Evolutionary conservation across 2,888 invertebrate genomes (phyloP), one percentile per base, ranked within the genome.

Genomic region (Leucophora obtusa): DNA sequence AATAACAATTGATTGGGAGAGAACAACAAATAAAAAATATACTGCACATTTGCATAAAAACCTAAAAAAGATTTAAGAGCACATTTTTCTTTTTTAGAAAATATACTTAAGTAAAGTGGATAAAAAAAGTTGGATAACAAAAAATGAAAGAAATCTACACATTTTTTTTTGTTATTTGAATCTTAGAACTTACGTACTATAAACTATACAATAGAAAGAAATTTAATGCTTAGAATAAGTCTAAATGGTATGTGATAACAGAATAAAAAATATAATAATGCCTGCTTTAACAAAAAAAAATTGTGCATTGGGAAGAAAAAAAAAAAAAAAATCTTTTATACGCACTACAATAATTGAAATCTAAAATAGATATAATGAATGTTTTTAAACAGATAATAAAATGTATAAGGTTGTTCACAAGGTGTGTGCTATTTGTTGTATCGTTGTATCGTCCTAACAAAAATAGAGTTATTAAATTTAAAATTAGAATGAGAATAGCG

Each of bases 41-140:
- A 15, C 58, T 73, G 58, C 54, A 72, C 50, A 72, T 76, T 80
- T 80, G 71, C 79, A 80, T 76, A 72, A 69, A 70, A 75, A 62
- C 71, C 71, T 68, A 72, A 28, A 62, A 71, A 65, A 71, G 79
- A 80, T 80, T 80, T 75, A 68, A 75, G 58, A 71, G 68, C 47
- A 75, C 72, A 80, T 63, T 76, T 76, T 60, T 66, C 47, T 17
- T 17, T 8, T 17, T 11, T 1, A 9, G 50, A 43, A 66, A 69
- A 56, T 58, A 79, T 70, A 70, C 79, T 79, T 66, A 74, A 79
- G 66, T 62, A 62, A 71, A 79, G 79, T 79, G 79, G 60, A 75
- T 75, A 60, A 66, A 60, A 66, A 28, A 79, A 58, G 50, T 74
- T 79, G 54, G 65, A 75, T 65, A 79, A 53, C 70, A 66, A 70